These are phyloP conservation scores for Panthera leo DNA, from an alignment of 2,113 vertebrate genomes.

Conservation along the genomic window DNA sequence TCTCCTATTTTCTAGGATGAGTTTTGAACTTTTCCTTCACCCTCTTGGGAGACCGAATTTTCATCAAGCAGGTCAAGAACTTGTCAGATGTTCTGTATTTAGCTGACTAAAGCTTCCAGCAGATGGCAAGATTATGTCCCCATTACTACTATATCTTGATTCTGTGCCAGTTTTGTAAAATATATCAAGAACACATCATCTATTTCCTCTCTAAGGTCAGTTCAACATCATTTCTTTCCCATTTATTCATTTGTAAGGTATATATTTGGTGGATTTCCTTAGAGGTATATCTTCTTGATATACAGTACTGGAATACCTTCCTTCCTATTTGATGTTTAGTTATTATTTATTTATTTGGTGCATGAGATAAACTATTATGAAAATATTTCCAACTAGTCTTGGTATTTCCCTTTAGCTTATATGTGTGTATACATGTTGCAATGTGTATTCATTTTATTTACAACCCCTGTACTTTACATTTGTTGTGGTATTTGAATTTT, in stretches of 20 bases:
- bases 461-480: not conserved
- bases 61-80: slow-evolving; percentile 18
- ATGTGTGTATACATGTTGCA: not conserved
- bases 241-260: not conserved
- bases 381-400: not conserved
- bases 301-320: not conserved
- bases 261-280: slow-evolving; percentile 8
- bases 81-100: not conserved
- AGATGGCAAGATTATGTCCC: not conserved
- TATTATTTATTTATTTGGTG: not conserved
- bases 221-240: not conserved
- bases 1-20: not conserved
- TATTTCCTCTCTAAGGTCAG: not conserved
- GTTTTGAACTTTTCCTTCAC: not conserved
- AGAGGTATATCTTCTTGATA: not conserved
- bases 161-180: slow-evolving; percentile 19
- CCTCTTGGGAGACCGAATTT: not conserved
- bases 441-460: not conserved
- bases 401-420: not conserved
- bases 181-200: not conserved
- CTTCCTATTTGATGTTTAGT: not conserved
- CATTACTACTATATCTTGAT: not conserved
- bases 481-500: not conserved
- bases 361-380: not conserved
- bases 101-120: slow-evolving; percentile 26